These are phyloP conservation scores for Agriopis marginaria DNA, from an alignment of 2,888 invertebrate genomes.

Conservation along the genomic window DNA sequence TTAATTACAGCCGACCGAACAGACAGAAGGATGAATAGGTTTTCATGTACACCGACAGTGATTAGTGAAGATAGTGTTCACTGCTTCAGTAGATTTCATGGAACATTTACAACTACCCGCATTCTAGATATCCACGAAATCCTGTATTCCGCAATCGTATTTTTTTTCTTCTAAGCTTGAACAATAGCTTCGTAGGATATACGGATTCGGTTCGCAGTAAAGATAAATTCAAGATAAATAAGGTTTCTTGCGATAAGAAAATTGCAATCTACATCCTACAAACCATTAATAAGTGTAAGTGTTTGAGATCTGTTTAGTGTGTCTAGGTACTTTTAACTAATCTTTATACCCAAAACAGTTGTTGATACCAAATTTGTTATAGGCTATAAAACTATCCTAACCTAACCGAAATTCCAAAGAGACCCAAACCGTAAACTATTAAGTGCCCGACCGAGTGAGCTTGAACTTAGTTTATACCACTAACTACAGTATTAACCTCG, in stretches of 20 bases:
- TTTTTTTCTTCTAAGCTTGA: slow-evolving; percentile 47
- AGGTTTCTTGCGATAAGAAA: slow-evolving; percentile 5
- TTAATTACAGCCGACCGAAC: slow-evolving; percentile 1
- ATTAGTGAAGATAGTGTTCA: slow-evolving; percentile 6
- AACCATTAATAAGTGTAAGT: background rate
- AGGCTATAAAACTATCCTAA: slow-evolving; percentile 11
- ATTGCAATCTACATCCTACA: background rate
- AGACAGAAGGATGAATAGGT: slow-evolving; percentile 17
- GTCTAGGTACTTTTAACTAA: background rate
- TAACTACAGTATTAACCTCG: slow-evolving; percentile 12
- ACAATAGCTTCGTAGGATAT: slow-evolving; percentile 51
- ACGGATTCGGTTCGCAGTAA: slow-evolving; percentile 25
- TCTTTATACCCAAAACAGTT: background rate
- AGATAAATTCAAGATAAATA: slow-evolving; percentile 17
- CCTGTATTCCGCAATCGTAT: slow-evolving; percentile 48
- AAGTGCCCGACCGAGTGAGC: slow-evolving; percentile 9
- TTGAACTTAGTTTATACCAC: slow-evolving; percentile 7
- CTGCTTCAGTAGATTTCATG: slow-evolving; percentile 6
- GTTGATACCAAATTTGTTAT: slow-evolving; percentile 5
- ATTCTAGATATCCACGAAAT: slow-evolving; percentile 24
- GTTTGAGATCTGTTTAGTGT: no score
- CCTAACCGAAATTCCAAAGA: slow-evolving; percentile 13
- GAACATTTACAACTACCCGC: slow-evolving; percentile 2
- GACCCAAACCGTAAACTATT: background rate
- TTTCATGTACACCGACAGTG: slow-evolving; percentile 5